A percentile compares a stretch with the other conserved stretches of the same genome.
Conservation (phyloP, 2,888 invertebrate species). For the Hirtodrosophila confusa region DNA sequence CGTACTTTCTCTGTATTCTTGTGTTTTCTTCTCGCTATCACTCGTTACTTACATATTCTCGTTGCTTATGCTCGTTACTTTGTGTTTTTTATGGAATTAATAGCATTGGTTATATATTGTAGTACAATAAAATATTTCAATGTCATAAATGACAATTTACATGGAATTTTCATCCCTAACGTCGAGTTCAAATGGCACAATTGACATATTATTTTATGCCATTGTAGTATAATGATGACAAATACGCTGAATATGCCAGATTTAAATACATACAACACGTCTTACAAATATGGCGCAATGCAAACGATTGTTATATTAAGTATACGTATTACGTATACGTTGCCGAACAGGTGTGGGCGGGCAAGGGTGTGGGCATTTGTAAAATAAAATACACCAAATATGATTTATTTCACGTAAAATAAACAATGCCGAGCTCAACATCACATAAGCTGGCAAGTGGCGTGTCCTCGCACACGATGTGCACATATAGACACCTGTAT, state of each 20-base stretch:
- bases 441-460: constrained; percentile 46
- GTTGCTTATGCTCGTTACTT: no score
- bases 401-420: constrained; percentile 76
- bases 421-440: constrained; percentile 64
- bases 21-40: no score
- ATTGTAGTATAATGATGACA: not conserved
- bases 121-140: no score
- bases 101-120: no score
- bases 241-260: no score
- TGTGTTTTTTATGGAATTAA: no score
- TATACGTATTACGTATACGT: constrained; percentile 24
- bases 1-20: no score
- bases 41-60: no score
- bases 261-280: constrained; percentile 5
- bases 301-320: constrained; percentile 19
- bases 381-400: constrained; percentile 63
- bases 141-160: no score
- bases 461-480: constrained; percentile 27
- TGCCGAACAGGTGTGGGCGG: no score
- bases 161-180: no score
- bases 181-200: no score
- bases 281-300: constrained; percentile 9
- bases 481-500: constrained; percentile 50
- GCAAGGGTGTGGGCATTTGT: constrained; percentile 14
- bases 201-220: constrained; percentile 1